Percentiles rank a stretch among this genome's conserved stretches.
Evolutionary conservation across 2,888 invertebrate species (phyloP).

Genomic region (Euplexia lucipara): DNA sequence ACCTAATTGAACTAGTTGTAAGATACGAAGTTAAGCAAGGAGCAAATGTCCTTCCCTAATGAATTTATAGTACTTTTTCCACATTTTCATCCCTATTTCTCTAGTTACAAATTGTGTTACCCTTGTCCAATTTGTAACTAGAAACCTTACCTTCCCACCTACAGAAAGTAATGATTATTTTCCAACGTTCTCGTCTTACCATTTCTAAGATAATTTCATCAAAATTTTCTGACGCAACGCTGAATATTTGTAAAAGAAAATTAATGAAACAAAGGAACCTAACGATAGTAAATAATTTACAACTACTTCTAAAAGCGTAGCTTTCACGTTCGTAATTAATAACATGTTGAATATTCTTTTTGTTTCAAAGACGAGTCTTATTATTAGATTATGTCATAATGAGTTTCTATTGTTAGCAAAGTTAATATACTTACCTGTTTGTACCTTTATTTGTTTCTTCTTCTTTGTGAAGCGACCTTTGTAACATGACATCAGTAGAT

Average conservation of each 20-base stretch:
- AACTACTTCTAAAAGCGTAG: conserved; percentile 15
- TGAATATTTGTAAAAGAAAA: conserved; percentile 27
- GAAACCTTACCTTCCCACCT: conserved; percentile 37
- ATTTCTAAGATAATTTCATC: conserved; percentile 44
- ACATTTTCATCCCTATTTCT: conserved; percentile 11
- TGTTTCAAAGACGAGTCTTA: conserved; percentile 5
- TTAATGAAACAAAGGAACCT: conserved; percentile 36
- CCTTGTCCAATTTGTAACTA: conserved; percentile 44
- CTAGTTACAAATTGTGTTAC: conserved; percentile 31
- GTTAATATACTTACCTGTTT: conserved; percentile 7
- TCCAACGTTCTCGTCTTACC: conserved; percentile 23
- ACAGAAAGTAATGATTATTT: conserved; percentile 49
- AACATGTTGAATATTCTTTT: conserved; percentile 22
- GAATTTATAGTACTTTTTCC: conserved; percentile 32
- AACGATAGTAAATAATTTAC: conserved; percentile 44
- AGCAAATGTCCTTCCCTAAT: conserved; percentile 3
- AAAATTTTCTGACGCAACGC: conserved; percentile 34
- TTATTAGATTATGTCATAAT: conserved; percentile 27
- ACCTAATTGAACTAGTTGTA: not conserved
- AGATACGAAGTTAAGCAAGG: not conserved
- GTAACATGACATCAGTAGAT: conserved; percentile 16
- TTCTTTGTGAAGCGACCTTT: conserved; percentile 6
- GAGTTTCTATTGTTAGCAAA: conserved; percentile 30
- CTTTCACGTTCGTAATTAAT: conserved; percentile 27
- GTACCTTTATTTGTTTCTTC: conserved; percentile 23